phyloP scores from a whole-genome alignment of 2,888 invertebrate species.

The Chloroclystis v-ata region DNA sequence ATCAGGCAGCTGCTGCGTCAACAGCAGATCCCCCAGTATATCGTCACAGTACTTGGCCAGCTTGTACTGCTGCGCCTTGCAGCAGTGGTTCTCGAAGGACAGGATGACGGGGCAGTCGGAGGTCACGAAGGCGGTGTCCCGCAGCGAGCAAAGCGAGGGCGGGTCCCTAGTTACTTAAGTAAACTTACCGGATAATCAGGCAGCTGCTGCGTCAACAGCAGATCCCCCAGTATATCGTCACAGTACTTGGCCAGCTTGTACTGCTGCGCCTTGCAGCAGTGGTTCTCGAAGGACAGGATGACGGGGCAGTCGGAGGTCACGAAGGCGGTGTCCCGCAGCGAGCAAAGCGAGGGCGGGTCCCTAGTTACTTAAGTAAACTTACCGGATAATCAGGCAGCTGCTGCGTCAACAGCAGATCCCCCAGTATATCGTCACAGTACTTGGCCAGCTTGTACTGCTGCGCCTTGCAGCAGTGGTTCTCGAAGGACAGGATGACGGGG shows the following conservation, averaged over 20 bases:
- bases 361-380: too few species aligned
- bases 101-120: conserved; percentile 98
- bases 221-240: conserved; percentile 96
- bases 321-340: conserved; percentile 98
- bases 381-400: conserved; percentile 92
- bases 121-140: conserved; percentile 99
- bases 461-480: conserved; percentile 98
- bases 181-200: conserved; percentile 88
- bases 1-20: conserved; percentile 92
- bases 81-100: conserved; percentile 99
- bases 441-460: conserved; percentile 99
- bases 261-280: conserved; percentile 98
- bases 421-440: conserved; percentile 98
- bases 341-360: too few species aligned
- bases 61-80: conserved; percentile 97
- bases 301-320: conserved; percentile 98
- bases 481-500: conserved; percentile 98
- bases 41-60: conserved; percentile 99
- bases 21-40: conserved; percentile 92
- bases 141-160: too few species aligned
- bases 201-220: conserved; percentile 92
- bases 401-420: conserved; percentile 93
- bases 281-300: conserved; percentile 99
- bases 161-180: too few species aligned
- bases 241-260: conserved; percentile 99